Conservation (phyloP, 1,140 invertebrate species). For the Drosophila arizonae region DNA sequence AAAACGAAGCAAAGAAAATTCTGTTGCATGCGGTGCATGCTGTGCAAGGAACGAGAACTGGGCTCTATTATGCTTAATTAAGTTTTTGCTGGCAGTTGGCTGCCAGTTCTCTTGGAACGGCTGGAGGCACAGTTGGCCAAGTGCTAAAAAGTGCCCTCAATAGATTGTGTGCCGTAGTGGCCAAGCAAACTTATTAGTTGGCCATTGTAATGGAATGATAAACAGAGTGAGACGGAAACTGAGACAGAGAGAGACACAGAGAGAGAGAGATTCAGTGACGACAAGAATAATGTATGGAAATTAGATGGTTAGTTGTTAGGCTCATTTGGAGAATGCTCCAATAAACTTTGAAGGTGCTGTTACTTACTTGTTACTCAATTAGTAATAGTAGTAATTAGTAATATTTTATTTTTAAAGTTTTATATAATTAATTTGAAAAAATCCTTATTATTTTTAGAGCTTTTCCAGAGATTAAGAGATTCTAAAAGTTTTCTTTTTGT, state of each 20-base stretch:
- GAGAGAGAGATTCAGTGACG: no score
- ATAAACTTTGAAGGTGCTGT: background rate
- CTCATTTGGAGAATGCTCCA: background rate
- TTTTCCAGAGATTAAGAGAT: no score
- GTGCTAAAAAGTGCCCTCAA: conserved; percentile 39
- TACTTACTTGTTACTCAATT: no score
- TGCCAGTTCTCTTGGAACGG: conserved; percentile 39
- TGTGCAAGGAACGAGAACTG: conserved; percentile 32
- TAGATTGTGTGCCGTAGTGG: conserved; percentile 25
- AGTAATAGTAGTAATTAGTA: no score
- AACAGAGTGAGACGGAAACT: background rate
- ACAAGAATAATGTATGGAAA: conserved; percentile 1
- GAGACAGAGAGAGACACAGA: background rate
- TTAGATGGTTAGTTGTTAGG: background rate
- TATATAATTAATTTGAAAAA: no score
- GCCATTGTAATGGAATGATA: conserved; percentile 42
- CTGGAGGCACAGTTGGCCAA: conserved; percentile 13
- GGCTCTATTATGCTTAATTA: conserved; percentile 77
- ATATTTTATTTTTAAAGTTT: no score
- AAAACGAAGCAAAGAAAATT: conserved; percentile 29
- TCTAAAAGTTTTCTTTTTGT: no score
- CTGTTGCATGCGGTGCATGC: conserved; percentile 29
- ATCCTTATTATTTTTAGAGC: no score
- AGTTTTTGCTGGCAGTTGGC: conserved; percentile 52
- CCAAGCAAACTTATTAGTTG: conserved; percentile 42